Evolutionary conservation across 92 coral and sea anemone species (phyloP), one percentile per base, ranked within the genome.

Genomic region (Heliopora coerulea): DNA sequence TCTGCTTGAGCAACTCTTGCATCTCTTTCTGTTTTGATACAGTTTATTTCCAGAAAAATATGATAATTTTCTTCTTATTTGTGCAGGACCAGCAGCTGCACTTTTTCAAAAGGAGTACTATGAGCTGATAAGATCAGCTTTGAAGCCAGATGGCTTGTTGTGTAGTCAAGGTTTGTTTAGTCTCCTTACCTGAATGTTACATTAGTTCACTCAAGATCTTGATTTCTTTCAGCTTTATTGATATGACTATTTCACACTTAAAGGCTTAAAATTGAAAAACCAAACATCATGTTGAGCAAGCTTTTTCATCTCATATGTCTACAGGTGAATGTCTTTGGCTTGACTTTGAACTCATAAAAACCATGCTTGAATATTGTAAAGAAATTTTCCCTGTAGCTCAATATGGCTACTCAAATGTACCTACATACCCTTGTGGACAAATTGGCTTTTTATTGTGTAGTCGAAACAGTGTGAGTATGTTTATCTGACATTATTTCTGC

Each of bases 341-440:
- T 44, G 91, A 93, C 41, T 52, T 84, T 29, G 87, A 84, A 17
- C 87, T 93, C 24, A 86, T 93, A 34, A 90, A 84, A 57, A 65
- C 82, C 17, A 88, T 93, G 88, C 29, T 88, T 27, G 92, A 80
- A 61, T 89, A 90, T 83, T 85, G 95, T 61, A 82, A 67, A 33
- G 62, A 35, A 20, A 59, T 90, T 18, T 93, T 93, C 80, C 96
- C 98, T 3, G 86, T 83, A 1, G 89, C 83, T 54, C 74, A 81
- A 19, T 93, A 93, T 84, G 96, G 89, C 3, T 93, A 89, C 54
- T 81, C 95, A 19, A 85, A 91, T 10, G 87, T 93, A 52, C 98
- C 98, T 1, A 89, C 98, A 0, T 93, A 93, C 68, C 95, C 98
- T 0, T 80, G 91, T 41, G 98, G 98, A n/a, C 98, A 93, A 65